A percentile compares a stretch with the other conserved stretches of the same genome.
Evolutionary conservation across 2,888 invertebrate genomes (phyloP).

Genomic region (Muscina levida): DNA sequence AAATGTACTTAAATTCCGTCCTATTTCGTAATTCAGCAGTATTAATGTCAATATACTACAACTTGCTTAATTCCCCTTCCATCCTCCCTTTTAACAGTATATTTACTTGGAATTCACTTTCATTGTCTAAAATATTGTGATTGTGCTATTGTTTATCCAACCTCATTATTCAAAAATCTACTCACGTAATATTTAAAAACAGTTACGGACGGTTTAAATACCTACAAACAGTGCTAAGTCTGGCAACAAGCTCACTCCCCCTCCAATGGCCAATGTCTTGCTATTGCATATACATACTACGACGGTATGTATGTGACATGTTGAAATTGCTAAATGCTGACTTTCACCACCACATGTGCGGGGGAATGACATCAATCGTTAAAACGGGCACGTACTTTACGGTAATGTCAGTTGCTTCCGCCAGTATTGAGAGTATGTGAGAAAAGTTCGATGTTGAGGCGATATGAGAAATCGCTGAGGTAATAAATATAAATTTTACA

Average conservation of each 20-base stretch:
- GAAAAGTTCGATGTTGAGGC: neutral
- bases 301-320: constrained; percentile 40
- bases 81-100: neutral
- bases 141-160: constrained; percentile 9
- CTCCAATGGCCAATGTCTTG: neutral
- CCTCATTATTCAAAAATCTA: constrained; percentile 47
- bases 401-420: constrained; percentile 17
- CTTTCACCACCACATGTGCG: neutral
- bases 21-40: no score
- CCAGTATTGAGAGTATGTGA: neutral
- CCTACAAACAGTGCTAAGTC: neutral
- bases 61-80: no score
- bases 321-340: constrained; percentile 32
- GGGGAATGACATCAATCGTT: neutral
- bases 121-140: constrained; percentile 47
- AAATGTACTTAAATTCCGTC: no score
- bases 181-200: constrained; percentile 57
- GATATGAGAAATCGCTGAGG: neutral
- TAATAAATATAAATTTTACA: no score
- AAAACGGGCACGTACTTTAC: constrained; percentile 29
- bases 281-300: neutral
- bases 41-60: no score
- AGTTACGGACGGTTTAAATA: constrained; percentile 18
- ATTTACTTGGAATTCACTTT: constrained; percentile 61
- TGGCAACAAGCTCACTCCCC: neutral